phyloP scores from a whole-genome alignment of 64 coral and sea anemone species.

The Stylophora pistillata region DNA sequence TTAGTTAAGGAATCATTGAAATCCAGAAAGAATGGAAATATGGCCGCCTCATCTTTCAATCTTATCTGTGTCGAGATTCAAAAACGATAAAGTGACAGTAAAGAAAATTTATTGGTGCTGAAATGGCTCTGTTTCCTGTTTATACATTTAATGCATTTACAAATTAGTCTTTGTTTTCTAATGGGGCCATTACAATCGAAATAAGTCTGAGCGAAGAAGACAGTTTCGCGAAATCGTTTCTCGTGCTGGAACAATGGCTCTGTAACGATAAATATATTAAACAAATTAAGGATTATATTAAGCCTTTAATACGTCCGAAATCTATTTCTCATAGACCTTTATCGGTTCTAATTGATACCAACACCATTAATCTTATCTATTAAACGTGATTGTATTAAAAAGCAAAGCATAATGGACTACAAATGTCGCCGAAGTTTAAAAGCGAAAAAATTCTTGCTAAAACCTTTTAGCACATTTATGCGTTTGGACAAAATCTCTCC shows the following conservation, averaged over 20 bases:
- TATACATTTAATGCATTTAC: not conserved
- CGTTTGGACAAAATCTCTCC: too few species aligned
- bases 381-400: not conserved
- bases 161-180: not conserved
- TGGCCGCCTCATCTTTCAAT: not conserved
- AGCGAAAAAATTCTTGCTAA: too few species aligned
- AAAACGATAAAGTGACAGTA: not conserved
- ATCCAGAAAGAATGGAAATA: not conserved
- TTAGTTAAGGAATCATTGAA: not conserved
- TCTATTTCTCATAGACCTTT: not conserved
- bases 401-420: not conserved
- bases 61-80: not conserved
- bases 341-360: not conserved
- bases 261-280: slow-evolving; percentile 16
- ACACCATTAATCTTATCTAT: not conserved
- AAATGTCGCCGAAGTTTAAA: too few species aligned
- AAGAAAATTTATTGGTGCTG: not conserved
- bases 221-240: not conserved
- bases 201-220: not conserved
- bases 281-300: slow-evolving; percentile 8
- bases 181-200: not conserved
- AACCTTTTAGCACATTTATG: too few species aligned
- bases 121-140: not conserved
- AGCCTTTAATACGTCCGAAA: not conserved
- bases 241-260: not conserved